Evolutionary conservation across 2,888 invertebrate genomes (phyloP), one percentile per base, ranked within the genome.

Genomic region (Ennomos fuscantarius): DNA sequence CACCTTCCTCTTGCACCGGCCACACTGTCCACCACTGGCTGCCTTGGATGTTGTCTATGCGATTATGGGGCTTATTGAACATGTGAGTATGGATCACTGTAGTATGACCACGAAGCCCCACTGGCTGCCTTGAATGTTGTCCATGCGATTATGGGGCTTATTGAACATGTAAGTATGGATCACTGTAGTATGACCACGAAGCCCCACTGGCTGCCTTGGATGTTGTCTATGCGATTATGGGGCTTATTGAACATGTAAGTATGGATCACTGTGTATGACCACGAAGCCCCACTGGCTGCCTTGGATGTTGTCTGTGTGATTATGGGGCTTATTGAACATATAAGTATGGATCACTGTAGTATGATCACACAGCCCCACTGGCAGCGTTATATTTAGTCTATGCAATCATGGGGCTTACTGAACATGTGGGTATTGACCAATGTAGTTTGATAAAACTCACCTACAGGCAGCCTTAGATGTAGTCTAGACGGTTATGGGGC

Each of bases 21-120:
- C 98, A 8, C 99, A 96, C 84, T 93, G 95, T 36, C 95, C 95
- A 69, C 95, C 95, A 57, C 95, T 95, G 70, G 95, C 96, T 62
- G 97, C 98, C 0, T 92, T 96, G 0, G 99, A 99, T 84, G 92
- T 96, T 53, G 97, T 97, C 0, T 95, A 96, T 71, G 95, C 96
- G 0, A 92, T 97, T 83, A 88, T 97, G 62, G 96, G 97, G 1
- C 93, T 97, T 45, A 89, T 99, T 55, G 97, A 97, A 84, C 94
- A 95, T 58, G 94, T 95, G 47, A 79, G 82, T 79, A 13, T 24
- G 15, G n/a, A n/a, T n/a, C n/a, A n/a, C n/a, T n/a, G n/a, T n/a
- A n/a, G n/a, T n/a, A n/a, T n/a, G n/a, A n/a, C n/a, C n/a, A n/a
- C n/a, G n/a, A n/a, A n/a, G n/a, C n/a, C n/a, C 95, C 95, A 57